A percentile compares a stretch with the other conserved stretches of the same genome.
These are phyloP conservation scores for Minunthozetes semirufus DNA, from an alignment of 2,888 invertebrate genomes.

Conservation along the genomic window DNA sequence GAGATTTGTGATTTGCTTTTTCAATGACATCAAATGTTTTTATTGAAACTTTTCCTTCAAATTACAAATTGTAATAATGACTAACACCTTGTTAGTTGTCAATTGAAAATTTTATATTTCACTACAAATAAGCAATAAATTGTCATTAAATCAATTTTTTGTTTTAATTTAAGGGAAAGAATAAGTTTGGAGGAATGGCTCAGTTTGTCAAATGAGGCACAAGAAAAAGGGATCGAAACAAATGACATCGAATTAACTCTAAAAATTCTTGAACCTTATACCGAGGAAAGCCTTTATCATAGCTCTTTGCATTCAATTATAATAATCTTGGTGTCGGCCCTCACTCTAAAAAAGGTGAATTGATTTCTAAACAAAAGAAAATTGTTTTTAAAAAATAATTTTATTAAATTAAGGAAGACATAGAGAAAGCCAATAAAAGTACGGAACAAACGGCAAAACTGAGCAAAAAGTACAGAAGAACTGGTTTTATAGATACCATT, in stretches of 20 bases:
- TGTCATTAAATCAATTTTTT: no score
- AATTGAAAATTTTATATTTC: no score
- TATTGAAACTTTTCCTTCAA: no score
- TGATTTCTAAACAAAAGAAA: background rate
- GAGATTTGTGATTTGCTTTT: no score
- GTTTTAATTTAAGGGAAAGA: no score
- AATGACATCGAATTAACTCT: background rate
- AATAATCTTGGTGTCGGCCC: background rate
- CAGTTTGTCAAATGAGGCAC: background rate
- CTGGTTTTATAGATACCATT: constrained; percentile 14
- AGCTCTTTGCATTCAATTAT: constrained; percentile 8
- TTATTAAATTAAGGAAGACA: constrained; percentile 15
- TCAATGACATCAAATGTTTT: no score
- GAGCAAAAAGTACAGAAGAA: constrained; percentile 26
- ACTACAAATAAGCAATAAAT: no score
- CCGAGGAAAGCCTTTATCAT: background rate
- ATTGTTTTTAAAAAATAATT: background rate
- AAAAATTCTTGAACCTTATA: background rate
- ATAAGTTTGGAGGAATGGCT: background rate
- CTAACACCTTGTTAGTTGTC: no score
- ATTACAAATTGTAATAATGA: no score
- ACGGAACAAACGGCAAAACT: constrained; percentile 23
- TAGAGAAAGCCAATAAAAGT: constrained; percentile 18
- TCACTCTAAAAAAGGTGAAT: constrained; percentile 16
- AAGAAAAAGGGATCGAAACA: constrained; percentile 1